These are phyloP conservation scores for Cerceris rybyensis DNA, from an alignment of 2,888 invertebrate genomes.

Conservation along the genomic window DNA sequence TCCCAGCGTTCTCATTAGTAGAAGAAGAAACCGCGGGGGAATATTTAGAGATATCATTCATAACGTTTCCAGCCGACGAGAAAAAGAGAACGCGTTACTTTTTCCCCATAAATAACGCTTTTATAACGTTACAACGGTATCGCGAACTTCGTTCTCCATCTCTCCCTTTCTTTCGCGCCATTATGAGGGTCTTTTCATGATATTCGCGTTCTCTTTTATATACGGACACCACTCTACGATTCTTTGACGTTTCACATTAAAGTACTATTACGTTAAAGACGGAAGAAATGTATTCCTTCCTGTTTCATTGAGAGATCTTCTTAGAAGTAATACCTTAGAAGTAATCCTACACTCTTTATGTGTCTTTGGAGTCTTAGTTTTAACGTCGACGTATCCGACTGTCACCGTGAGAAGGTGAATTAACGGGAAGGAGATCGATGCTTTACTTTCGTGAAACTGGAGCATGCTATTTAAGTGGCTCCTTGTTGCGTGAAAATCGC, in stretches of 20 bases:
- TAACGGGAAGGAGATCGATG: too few relatives aligned
- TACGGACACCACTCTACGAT: background rate
- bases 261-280: background rate
- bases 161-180: too few relatives aligned
- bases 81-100: background rate
- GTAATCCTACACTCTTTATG: too few relatives aligned
- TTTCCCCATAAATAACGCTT: conserved; percentile 10
- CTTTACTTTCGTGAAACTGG: too few relatives aligned
- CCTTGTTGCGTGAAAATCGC: too few relatives aligned
- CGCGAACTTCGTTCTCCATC: background rate
- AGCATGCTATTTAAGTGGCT: too few relatives aligned
- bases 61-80: conserved; percentile 16
- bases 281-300: background rate
- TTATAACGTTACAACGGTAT: conserved; percentile 12
- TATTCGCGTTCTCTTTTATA: background rate
- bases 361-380: too few relatives aligned
- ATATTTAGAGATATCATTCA: conserved; percentile 26
- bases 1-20: conserved; percentile 22
- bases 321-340: background rate
- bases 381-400: too few relatives aligned
- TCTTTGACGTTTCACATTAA: background rate
- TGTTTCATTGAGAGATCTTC: background rate
- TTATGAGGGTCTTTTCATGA: background rate
- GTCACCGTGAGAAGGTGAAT: too few relatives aligned
- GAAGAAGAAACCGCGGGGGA: conserved; percentile 12